A percentile compares a stretch with the other conserved stretches of the same genome.
These are phyloP conservation scores for Trididemnum nubilum DNA, from an alignment of 23 tunicate species.

Conservation along the genomic window DNA sequence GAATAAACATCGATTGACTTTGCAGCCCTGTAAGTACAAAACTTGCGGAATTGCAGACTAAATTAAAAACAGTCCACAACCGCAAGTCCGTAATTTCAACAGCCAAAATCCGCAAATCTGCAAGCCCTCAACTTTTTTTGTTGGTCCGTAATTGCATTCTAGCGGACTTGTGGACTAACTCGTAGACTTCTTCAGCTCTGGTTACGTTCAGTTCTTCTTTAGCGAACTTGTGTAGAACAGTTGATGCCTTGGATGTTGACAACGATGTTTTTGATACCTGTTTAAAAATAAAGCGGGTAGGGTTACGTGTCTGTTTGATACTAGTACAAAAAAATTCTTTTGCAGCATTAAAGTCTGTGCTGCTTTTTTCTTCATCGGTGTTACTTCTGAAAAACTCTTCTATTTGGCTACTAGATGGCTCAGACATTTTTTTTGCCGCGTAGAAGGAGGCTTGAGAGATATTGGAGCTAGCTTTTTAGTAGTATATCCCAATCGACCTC, in stretches of 20 bases:
- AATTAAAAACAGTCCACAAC: too few species aligned
- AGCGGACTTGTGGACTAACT: too few species aligned
- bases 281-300: background rate
- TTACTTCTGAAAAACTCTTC: background rate
- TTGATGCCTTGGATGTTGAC: background rate
- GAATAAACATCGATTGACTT: too few species aligned
- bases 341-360: background rate
- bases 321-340: background rate
- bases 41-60: too few species aligned
- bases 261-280: background rate
- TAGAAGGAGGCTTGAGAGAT: background rate
- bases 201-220: background rate
- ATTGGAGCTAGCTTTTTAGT: background rate
- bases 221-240: background rate
- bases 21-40: too few species aligned
- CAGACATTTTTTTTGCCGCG: background rate
- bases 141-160: too few species aligned
- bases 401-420: background rate
- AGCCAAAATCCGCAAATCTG: too few species aligned
- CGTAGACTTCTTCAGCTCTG: too few species aligned
- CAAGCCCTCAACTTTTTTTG: too few species aligned
- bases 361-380: background rate
- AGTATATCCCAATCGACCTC: background rate
- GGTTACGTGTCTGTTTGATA: background rate
- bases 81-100: too few species aligned